A percentile compares a stretch with the other conserved stretches of the same genome.
Evolutionary conservation across 2,888 invertebrate genomes (phyloP).

Genomic region (Axea sp.): DNA sequence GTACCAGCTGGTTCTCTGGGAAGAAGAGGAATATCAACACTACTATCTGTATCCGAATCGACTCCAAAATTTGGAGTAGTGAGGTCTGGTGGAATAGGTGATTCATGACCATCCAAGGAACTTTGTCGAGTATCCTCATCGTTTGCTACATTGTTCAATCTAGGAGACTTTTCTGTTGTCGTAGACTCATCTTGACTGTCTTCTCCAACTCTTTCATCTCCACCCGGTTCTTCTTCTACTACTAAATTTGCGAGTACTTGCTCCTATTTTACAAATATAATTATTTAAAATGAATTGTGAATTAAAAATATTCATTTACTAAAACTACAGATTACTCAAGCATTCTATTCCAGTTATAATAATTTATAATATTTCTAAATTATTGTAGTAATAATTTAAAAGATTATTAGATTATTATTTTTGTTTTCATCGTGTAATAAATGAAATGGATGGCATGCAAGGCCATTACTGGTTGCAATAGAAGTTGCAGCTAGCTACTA

Average conservation of each 20-base stretch:
- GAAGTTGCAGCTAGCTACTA: no score
- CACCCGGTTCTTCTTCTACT: conserved; percentile 77
- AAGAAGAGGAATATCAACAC: conserved; percentile 82
- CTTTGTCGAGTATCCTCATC: conserved; percentile 81
- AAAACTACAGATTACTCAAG: no score
- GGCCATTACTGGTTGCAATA: no score
- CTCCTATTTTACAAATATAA: conserved; percentile 67
- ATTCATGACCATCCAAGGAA: conserved; percentile 78
- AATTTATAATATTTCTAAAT: no score
- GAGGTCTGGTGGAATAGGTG: conserved; percentile 78
- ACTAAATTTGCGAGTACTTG: conserved; percentile 76
- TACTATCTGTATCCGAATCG: conserved; percentile 82
- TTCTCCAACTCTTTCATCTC: conserved; percentile 77
- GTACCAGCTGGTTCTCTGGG: conserved; percentile 83
- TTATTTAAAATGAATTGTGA: not conserved
- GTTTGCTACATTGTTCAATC: conserved; percentile 74
- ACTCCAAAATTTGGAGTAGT: conserved; percentile 75
- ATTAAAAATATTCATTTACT: no score
- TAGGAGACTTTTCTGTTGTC: conserved; percentile 71
- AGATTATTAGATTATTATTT: no score
- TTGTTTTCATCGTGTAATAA: no score
- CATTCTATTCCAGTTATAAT: no score
- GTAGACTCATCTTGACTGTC: conserved; percentile 78
- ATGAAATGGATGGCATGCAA: no score
- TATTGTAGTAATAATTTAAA: no score